phyloP scores from a whole-genome alignment of 2,888 invertebrate genomes.

The Calameuta filiformis region DNA sequence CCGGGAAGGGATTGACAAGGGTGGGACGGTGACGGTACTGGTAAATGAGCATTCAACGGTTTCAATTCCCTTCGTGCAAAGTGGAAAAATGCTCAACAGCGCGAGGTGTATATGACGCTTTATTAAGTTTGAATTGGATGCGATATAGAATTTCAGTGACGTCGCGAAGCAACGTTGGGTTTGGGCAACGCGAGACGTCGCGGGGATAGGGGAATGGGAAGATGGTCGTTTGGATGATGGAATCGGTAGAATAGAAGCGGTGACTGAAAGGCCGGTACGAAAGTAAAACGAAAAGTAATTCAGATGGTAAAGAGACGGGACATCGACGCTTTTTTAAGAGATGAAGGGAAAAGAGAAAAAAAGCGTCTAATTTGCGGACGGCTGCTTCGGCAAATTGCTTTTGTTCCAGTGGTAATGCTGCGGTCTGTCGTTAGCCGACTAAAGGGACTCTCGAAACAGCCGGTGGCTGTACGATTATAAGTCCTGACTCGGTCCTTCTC shows the following conservation, averaged over 20 bases:
- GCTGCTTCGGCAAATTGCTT: constrained; percentile 1
- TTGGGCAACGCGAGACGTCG: background rate
- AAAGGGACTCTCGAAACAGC: background rate
- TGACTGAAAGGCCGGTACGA: background rate
- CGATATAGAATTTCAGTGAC: constrained; percentile 53
- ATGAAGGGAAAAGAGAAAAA: background rate
- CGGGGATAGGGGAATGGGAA: background rate
- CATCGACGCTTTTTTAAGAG: background rate
- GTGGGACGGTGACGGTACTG: constrained; percentile 27
- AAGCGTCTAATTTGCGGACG: background rate
- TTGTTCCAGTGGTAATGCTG: background rate
- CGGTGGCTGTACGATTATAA: background rate
- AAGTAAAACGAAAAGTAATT: background rate
- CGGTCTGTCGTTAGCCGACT: background rate
- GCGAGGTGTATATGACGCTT: constrained; percentile 58
- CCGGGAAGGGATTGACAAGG: constrained; percentile 25
- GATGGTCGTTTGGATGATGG: background rate
- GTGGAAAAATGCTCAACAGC: constrained; percentile 40
- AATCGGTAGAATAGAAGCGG: background rate
- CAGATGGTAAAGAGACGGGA: background rate
- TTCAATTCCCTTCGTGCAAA: constrained; percentile 41
- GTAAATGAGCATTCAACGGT: constrained; percentile 60
- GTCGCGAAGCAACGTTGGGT: background rate
- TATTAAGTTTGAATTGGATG: constrained; percentile 62
- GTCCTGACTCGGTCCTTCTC: background rate